A percentile compares a stretch with the other conserved stretches of the same genome.
Conservation (phyloP, 2,113 vertebrate genomes). For the crab-eating macaque (Macaca fascicularis) region DNA sequence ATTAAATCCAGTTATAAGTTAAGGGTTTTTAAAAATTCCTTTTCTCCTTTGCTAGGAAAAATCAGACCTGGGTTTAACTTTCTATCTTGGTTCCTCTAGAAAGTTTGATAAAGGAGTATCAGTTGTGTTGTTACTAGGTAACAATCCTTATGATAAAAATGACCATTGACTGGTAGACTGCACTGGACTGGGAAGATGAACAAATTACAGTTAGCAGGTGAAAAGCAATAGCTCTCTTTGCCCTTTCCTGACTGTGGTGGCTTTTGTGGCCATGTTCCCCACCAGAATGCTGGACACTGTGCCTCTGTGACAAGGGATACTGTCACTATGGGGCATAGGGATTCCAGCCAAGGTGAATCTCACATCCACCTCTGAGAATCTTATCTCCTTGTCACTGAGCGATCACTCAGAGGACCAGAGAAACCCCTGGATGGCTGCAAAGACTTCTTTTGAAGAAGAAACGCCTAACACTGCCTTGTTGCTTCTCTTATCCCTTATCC, state of each 20-base stretch:
- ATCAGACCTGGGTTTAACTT: not conserved
- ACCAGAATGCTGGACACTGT: not conserved
- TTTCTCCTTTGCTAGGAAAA: not conserved
- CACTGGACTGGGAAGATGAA: not conserved
- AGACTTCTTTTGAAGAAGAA: not conserved
- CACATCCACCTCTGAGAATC: not conserved
- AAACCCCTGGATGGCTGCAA: not conserved
- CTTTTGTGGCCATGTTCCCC: not conserved
- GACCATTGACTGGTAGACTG: not conserved
- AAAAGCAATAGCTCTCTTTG: not conserved
- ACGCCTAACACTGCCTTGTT: not conserved
- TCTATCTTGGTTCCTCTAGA: not conserved
- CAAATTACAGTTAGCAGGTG: accelerated
- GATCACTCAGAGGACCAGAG: not conserved
- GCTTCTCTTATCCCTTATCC: not conserved
- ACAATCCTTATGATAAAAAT: not conserved
- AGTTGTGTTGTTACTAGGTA: not conserved
- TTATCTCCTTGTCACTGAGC: not conserved
- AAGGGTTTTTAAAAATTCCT: not conserved
- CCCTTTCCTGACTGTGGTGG: not conserved
- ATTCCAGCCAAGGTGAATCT: not conserved
- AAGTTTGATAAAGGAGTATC: not conserved
- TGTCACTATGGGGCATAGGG: not conserved
- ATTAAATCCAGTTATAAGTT: not conserved
- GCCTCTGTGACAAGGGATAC: not conserved